Evolutionary conservation across 2,797 vertebrate genomes (phyloP), one percentile per base, ranked within the genome.

Genomic region (Momotus momota): DNA sequence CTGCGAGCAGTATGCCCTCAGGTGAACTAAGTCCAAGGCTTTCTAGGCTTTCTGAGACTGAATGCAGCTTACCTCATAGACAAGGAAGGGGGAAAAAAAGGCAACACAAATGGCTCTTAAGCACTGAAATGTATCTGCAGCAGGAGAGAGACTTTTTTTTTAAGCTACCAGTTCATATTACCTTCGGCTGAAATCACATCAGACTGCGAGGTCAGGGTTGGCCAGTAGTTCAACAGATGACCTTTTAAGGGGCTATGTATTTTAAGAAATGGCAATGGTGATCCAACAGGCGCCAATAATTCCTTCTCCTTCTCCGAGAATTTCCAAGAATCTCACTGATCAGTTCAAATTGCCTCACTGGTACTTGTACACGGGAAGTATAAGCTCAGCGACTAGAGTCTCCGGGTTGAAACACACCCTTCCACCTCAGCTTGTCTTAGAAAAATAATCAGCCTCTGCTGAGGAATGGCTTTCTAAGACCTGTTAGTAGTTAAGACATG

Each of bases 241-340:
- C 83, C 41, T 84, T 86, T 95, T 84, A 93, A 90, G 64, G 71
- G 64, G 29, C 64, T 78, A 80, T 67, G 17, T 93, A 92, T 94
- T 96, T 95, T 88, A 92, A 80, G 90, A 94, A 90, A 88, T 60
- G 57, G 48, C 61, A 81, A 25, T n/a, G 52, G 72, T 1, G 2
- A 92, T 67, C 57, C 64, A 85, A 71, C 49, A 85, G 73, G 70
- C 93, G 91, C 77, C 88, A 79, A 54, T 79, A 93, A 71, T 57
- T 94, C 82, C 75, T 93, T 73, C 62, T 86, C 31, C n/a, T 93
- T 84, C 80, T 43, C 31, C 23, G 17, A 66, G 41, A 77, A 91
- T 88, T 93, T 86, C 73, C 51, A 84, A 81, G 67, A 51, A 81
- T 88, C 61, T 73, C 60, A 40, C 35, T 80, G 77, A 41, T 12